A percentile compares a stretch with the other conserved stretches of the same genome.
Conservation (phyloP, 1,140 invertebrate species). For the Aphidius ervi region DNA sequence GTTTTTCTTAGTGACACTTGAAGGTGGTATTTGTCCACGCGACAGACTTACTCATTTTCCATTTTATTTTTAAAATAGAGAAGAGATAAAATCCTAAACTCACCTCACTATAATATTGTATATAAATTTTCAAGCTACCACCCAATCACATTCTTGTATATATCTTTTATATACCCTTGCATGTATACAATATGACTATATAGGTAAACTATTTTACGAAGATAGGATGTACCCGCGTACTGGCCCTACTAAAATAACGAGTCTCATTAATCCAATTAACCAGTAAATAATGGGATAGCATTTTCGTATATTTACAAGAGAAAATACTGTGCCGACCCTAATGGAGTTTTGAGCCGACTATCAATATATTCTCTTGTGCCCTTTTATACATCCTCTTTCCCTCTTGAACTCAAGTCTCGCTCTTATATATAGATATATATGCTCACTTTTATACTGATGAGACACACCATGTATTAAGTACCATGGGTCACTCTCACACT, state of each 20-base stretch:
- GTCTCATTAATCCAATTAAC: conserved; percentile 57
- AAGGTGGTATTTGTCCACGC: conserved; percentile 41
- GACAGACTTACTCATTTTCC: conserved; percentile 34
- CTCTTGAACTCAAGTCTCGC: conserved; percentile 9
- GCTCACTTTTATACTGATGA: no score
- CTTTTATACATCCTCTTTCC: conserved; percentile 13
- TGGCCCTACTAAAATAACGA: conserved; percentile 46
- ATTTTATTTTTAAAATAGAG: background rate
- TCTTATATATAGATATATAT: conserved; percentile 39
- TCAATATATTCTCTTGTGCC: conserved; percentile 51
- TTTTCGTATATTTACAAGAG: conserved; percentile 55
- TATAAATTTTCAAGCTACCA: conserved; percentile 26
- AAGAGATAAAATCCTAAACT: no score
- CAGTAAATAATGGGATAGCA: conserved; percentile 56
- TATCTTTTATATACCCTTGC: background rate
- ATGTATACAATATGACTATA: no score
- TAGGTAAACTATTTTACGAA: conserved; percentile 2
- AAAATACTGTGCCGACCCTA: conserved; percentile 44
- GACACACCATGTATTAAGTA: no score
- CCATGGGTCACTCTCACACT: conserved; percentile 50
- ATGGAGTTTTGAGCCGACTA: conserved; percentile 56
- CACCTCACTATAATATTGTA: background rate
- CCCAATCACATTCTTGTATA: conserved; percentile 5
- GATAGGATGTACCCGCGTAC: background rate
- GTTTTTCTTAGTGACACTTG: conserved; percentile 16